These are phyloP conservation scores for Falco columbarius DNA, from an alignment of 2,797 vertebrate species.

Conservation along the genomic window DNA sequence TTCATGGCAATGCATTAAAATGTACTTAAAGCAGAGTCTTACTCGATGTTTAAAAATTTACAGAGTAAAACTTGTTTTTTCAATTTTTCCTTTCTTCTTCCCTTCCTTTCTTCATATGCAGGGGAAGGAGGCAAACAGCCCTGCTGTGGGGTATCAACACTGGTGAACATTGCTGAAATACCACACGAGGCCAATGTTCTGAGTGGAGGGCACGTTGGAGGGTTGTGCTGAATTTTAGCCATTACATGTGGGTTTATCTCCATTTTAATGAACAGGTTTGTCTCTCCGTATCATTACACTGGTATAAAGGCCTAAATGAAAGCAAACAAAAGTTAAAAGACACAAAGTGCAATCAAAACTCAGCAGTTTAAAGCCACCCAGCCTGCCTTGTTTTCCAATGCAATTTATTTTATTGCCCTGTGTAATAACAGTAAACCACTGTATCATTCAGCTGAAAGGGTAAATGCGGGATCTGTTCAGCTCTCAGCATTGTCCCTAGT, in stretches of 20 bases:
- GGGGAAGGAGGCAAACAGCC: not conserved
- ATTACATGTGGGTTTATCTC: not conserved
- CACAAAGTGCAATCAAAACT: conserved; percentile 11
- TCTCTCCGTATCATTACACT: not conserved
- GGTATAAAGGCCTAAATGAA: not conserved
- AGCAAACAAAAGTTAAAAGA: conserved; percentile 45
- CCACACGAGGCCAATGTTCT: not conserved
- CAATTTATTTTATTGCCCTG: conserved; percentile 8
- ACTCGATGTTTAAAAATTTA: not conserved
- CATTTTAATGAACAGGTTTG: not conserved
- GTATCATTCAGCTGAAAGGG: conserved; percentile 7
- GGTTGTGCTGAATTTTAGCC: not conserved
- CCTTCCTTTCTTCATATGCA: not conserved
- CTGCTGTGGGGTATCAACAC: rapidly evolving
- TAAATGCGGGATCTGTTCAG: not conserved
- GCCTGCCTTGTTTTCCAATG: not conserved
- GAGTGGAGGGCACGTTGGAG: rapidly evolving
- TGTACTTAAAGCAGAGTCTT: not conserved
- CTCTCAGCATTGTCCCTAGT: not conserved
- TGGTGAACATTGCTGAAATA: not conserved
- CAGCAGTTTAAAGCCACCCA: not conserved
- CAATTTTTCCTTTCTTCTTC: not conserved
- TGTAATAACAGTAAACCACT: not conserved
- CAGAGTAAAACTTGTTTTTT: not conserved
- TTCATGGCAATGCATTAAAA: not conserved